These are phyloP conservation scores for Drosophila anomalata DNA, from an alignment of 2,888 invertebrate species.

Conservation along the genomic window DNA sequence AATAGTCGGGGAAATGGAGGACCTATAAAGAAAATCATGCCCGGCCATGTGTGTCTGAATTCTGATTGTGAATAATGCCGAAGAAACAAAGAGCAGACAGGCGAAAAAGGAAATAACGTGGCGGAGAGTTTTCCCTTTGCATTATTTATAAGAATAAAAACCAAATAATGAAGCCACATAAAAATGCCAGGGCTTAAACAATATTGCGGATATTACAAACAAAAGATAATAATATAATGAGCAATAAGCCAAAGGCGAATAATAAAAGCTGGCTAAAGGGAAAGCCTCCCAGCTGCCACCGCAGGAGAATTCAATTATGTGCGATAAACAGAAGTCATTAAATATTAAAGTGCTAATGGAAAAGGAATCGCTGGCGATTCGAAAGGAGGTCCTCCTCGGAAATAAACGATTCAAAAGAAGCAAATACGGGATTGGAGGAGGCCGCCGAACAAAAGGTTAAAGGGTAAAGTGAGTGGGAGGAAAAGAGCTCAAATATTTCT, in stretches of 20 bases:
- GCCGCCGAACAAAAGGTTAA: conserved; percentile 2
- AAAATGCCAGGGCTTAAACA: conserved; percentile 50
- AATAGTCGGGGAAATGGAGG: conserved; percentile 6
- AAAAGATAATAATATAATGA: conserved; percentile 75
- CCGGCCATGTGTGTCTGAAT: conserved; percentile 40
- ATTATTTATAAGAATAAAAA: conserved; percentile 65
- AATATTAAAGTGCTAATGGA: conserved; percentile 73
- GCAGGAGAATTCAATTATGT: conserved; percentile 66
- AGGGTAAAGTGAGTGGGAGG: neutral
- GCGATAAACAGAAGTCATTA: conserved; percentile 73
- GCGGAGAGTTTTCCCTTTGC: conserved; percentile 39
- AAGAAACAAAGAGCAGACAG: conserved; percentile 21
- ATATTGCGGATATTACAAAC: conserved; percentile 65
- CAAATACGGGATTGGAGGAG: neutral
- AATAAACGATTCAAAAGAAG: conserved; percentile 24
- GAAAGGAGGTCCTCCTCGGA: conserved; percentile 9
- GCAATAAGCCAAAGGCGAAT: conserved; percentile 55
- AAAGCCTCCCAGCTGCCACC: conserved; percentile 13
- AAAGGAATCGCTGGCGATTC: conserved; percentile 43
- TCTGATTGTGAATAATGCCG: conserved; percentile 69
- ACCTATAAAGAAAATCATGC: conserved; percentile 47
- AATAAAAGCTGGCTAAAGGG: conserved; percentile 38
- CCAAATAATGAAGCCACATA: conserved; percentile 58
- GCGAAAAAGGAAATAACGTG: conserved; percentile 23
- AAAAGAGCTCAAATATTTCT: conserved; percentile 15